phyloP scores from a whole-genome alignment of 1,140 invertebrate species.

The Zaprionus inermis region DNA sequence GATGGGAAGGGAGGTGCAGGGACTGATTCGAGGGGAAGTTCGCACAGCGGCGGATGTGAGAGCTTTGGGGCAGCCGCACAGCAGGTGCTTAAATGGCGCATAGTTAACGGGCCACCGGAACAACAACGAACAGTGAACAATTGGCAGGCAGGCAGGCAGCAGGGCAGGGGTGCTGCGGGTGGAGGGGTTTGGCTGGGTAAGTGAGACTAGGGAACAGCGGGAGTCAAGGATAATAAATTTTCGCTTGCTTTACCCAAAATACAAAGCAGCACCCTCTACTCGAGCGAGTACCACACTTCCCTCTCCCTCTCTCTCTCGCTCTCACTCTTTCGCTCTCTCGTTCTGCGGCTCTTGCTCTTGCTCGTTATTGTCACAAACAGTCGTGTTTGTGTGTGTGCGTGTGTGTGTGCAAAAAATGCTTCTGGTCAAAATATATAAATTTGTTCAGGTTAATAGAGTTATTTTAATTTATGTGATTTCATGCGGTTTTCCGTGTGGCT shows the following conservation, averaged over 20 bases:
- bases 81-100: slow-evolving; percentile 70
- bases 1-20: not conserved
- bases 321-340: not conserved
- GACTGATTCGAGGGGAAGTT: slow-evolving; percentile 26
- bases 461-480: slow-evolving; percentile 83
- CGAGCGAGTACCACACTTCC: not conserved
- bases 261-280: slow-evolving; percentile 28
- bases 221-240: slow-evolving; percentile 55
- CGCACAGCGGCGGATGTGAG: slow-evolving; percentile 31
- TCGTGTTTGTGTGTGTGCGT: slow-evolving; percentile 10
- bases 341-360: not conserved
- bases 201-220: slow-evolving; percentile 26
- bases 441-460: slow-evolving; percentile 82
- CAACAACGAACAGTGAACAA: slow-evolving; percentile 47
- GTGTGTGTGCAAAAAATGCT: slow-evolving; percentile 37
- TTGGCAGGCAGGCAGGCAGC: slow-evolving; percentile 32
- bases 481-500: slow-evolving; percentile 78
- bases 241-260: slow-evolving; percentile 51
- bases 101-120: slow-evolving; percentile 62
- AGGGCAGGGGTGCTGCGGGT: not conserved
- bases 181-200: not conserved
- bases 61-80: slow-evolving; percentile 44
- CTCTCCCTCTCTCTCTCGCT: not conserved
- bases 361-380: slow-evolving; percentile 52
- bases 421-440: slow-evolving; percentile 80